Base-by-base conservation (phyloP, 2,113 vertebrate genomes). In the Haemorhous mexicanus region DNA sequence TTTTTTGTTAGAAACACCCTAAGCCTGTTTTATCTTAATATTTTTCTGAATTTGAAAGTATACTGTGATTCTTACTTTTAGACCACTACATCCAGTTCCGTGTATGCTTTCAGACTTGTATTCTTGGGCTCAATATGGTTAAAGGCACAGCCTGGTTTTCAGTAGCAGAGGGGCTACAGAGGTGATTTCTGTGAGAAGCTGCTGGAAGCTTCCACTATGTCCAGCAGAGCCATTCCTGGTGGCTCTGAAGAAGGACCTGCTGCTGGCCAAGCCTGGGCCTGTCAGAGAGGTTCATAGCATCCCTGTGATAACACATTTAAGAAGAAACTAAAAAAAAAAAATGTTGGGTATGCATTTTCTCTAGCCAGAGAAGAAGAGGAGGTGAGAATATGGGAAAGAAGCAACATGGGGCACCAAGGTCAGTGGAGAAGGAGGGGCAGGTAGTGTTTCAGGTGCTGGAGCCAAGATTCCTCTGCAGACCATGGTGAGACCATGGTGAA, bases 391-490 rank as follows among this genome's bases (percentile, higher is more conserved):
- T 28, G 19, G 28, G 18, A 52, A 33, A 14, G 47, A 43, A 50
- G 41, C 10, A 28, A 43, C 23, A 10, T 7, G 24, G 30, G 18
- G n/a, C 47, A 64, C 24, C 24, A 53, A 35, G 17, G 19, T 22
- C 32, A 11, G 37, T n/a, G 61, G 0, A n/a, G 59, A 64, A 78
- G 32, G 18, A 64, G 47, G n/a, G 19, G 7, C 6, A 64, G 59
- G 24, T 53, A 49, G 1, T 22, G 39, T 15, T 53, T 14, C 23
- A 41, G 30, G 30, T 0, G 2, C 35, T 1, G 0, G 10, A n/a
- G 37, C 18, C 0, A 2, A 53, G 37, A 64, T 43, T 52, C 32
- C 32, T 53, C 32, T 43, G 19, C 24, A 22, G 37, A 24, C 47
- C 0, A 0, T 35, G 47, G 61, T n/a, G 24, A 52, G 30, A n/a